These are phyloP conservation scores for Microctenopoma lineatum DNA, from an alignment of 2,797 vertebrate species.

Conservation along the genomic window DNA sequence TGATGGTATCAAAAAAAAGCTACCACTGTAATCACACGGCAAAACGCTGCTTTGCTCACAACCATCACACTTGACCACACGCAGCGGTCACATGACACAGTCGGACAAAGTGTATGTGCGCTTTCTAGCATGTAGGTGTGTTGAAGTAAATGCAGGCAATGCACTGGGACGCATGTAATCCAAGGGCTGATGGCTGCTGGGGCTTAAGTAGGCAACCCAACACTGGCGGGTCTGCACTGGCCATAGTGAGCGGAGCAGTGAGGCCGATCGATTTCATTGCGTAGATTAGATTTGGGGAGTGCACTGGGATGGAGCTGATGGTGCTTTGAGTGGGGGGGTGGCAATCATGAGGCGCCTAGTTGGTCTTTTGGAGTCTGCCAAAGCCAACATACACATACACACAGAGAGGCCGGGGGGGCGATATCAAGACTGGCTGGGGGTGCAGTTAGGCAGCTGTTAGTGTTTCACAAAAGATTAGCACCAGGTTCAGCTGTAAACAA, in stretches of 20 bases:
- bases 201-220: slow-evolving; percentile 55
- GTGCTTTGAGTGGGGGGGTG: slow-evolving; percentile 48
- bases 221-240: slow-evolving; percentile 36
- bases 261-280: slow-evolving; percentile 63
- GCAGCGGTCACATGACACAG: slow-evolving; percentile 4
- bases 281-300: slow-evolving; percentile 72
- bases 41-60: not conserved
- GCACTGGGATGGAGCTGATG: slow-evolving; percentile 54
- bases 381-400: slow-evolving; percentile 40
- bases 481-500: slow-evolving; percentile 83
- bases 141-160: not conserved
- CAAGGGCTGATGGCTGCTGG: not conserved
- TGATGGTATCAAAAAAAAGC: slow-evolving; percentile 7
- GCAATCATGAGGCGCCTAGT: slow-evolving; percentile 64
- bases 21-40: slow-evolving; percentile 3
- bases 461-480: slow-evolving; percentile 82
- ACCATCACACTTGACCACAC: slow-evolving; percentile 17
- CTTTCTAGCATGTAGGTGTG: slow-evolving; percentile 7
- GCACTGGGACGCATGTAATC: slow-evolving; percentile 5
- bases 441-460: slow-evolving; percentile 81
- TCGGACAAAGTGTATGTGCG: slow-evolving; percentile 8
- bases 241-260: slow-evolving; percentile 36
- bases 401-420: slow-evolving; percentile 12
- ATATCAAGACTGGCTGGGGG: slow-evolving; percentile 59
- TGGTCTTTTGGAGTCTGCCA: slow-evolving; percentile 61